These are phyloP conservation scores for Diadegma fenestrale DNA, from an alignment of 2,888 invertebrate genomes.

Conservation along the genomic window DNA sequence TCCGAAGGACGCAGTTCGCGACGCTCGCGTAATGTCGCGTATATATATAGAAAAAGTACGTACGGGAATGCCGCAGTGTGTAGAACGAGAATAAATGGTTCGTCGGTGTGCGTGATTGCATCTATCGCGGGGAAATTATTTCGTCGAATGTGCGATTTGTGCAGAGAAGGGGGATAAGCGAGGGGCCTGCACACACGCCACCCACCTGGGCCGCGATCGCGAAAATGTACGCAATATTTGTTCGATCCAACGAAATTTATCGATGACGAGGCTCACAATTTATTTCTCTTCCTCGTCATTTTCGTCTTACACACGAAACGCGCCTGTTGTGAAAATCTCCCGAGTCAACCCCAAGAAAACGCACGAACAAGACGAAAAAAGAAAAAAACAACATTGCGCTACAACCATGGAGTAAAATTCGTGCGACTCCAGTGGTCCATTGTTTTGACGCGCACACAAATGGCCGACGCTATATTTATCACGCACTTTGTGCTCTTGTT, in stretches of 20 bases:
- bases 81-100: neutral
- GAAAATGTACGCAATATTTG: slow-evolving; percentile 55
- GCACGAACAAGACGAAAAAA: slow-evolving; percentile 4
- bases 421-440: slow-evolving; percentile 72
- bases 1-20: slow-evolving; percentile 2
- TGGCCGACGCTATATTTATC: slow-evolving; percentile 83
- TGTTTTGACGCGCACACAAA: slow-evolving; percentile 82
- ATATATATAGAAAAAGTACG: slow-evolving; percentile 3
- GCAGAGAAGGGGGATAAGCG: neutral
- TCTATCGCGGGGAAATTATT: slow-evolving; percentile 18
- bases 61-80: slow-evolving; percentile 34
- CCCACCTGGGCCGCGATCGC: neutral
- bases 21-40: slow-evolving; percentile 5
- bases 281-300: slow-evolving; percentile 13
- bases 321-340: slow-evolving; percentile 29
- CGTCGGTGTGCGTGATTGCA: slow-evolving; percentile 26
- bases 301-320: neutral
- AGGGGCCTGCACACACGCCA: slow-evolving; percentile 24
- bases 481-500: slow-evolving; percentile 81
- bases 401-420: slow-evolving; percentile 62
- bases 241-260: slow-evolving; percentile 27
- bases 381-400: slow-evolving; percentile 14
- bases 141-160: slow-evolving; percentile 57
- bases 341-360: slow-evolving; percentile 17
- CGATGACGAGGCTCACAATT: slow-evolving; percentile 54